Base-by-base conservation (phyloP, 2,797 vertebrate genomes). In the Xenopus petersii region DNA sequence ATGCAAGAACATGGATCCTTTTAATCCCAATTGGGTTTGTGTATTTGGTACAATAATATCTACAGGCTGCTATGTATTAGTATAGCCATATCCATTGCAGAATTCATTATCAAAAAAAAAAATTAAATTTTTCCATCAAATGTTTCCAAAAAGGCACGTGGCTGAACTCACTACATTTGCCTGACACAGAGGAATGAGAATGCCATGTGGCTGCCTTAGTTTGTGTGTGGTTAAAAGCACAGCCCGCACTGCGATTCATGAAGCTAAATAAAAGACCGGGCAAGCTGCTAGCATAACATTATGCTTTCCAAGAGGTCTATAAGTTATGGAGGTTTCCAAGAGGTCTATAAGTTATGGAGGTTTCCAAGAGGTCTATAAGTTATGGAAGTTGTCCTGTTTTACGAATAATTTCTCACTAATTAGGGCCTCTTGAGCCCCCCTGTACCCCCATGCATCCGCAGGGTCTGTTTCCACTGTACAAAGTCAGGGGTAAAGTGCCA, bases 131-230 rank as follows among this genome's bases (percentile, higher is more conserved):
- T 42, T 42, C 8, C 65, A 5, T 54, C 3, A 26, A 67, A 73
- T 15, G 17, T 56, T 65, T 58, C 13, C 10, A 56, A 17, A n/a
- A 47, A 65, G 54, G 33, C 63, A 17, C 59, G 71, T 48, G 71
- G 62, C 58, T 47, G 47, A 59, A 30, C 17, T 11, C 48, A 46
- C 24, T n/a, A 17, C 36, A 48, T 66, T 12, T 73, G 71, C 42
- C 54, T 30, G 36, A 47, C 11, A 55, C n/a, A 10, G 10, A 4
- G 6, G 47, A 24, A 67, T 66, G 30, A 65, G 12, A 11, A 21
- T 24, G 63, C 51, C 71, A 65, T 54, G 63, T 48, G 51, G 63
- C 63, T 13, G 21, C 7, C 46, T 49, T 54, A 10, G 24, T 48
- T 62, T 48, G 63, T 42, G 63, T 42, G 36, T 9, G 12, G 71